Base-by-base conservation (phyloP, 1,140 invertebrate species). In the Manduca sexta region DNA sequence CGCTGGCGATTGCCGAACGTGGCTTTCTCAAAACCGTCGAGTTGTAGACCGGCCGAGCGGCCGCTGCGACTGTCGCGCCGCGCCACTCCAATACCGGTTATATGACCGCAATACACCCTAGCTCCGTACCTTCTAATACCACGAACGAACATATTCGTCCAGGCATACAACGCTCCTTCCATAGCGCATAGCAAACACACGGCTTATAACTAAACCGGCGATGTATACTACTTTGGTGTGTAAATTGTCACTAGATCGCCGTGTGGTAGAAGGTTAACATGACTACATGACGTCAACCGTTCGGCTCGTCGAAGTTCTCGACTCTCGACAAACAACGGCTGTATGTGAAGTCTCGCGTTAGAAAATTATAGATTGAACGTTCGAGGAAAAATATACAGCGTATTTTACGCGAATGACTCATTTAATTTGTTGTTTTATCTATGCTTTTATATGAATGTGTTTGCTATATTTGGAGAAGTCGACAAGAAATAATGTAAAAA, bases 21-120 rank as follows among this genome's bases (percentile, higher is more conserved):
- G 72, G 77, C 81, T 83, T 83, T 84, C 78, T 83, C 75, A 78
- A 78, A 81, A 81, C 71, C 21, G 79, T 74, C 65, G 61, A 53
- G 54, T 58, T 64, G 60, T 60, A 59, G 71, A 74, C 72, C 66
- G 71, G 70, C 65, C 72, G 66, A 79, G 67, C 68, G 70, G 69
- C 72, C 76, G 67, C 68, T 69, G 70, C 72, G 71, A 74, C 69
- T 69, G 60, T 64, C 69, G 63, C 62, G 60, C 66, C 69, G 63
- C 62, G 60, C 66, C 62, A 60, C 59, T 75, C 74, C 69, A 77
- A 84, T 82, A 82, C 81, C 81, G 78, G 78, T 84, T 84, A 81
- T 81, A 72, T 80, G 81, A 82, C 78, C 80, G 78, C 77, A 78
- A 78, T 82, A 79, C 65, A 63, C 72, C 72, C 62, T 64, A 62